Percentiles rank a stretch among this genome's conserved stretches.
These are phyloP conservation scores for Neotoma lepida DNA, from an alignment of 2,113 vertebrate genomes.

Conservation along the genomic window DNA sequence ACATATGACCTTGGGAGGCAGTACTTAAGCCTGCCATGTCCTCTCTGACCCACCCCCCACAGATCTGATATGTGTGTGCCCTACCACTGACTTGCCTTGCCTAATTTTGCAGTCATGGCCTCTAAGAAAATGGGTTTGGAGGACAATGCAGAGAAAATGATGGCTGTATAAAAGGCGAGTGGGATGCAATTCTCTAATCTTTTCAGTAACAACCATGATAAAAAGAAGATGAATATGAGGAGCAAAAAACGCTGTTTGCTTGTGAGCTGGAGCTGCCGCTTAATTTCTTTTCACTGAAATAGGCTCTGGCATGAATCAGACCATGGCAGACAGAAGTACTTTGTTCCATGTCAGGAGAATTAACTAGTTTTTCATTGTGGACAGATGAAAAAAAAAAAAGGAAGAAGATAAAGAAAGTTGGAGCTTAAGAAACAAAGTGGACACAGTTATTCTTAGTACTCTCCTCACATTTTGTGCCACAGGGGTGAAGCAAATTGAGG, in stretches of 20 bases:
- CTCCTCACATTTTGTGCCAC: conserved; percentile 43
- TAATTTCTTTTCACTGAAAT: conserved; percentile 65
- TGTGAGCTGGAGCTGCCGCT: background rate
- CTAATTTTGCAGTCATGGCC: background rate
- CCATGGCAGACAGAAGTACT: conserved; percentile 63
- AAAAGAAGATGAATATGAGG: conserved; percentile 58
- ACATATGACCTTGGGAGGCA: background rate
- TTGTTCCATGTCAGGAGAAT: conserved; percentile 69
- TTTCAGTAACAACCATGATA: conserved; percentile 49
- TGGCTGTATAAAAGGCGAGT: background rate
- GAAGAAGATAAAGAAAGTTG: background rate
- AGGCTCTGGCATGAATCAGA: conserved; percentile 67
- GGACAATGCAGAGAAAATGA: conserved; percentile 17
- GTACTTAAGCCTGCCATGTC: background rate
- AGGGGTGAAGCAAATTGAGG: conserved; percentile 41
- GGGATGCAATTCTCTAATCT: conserved; percentile 25
- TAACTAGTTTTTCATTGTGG: conserved; percentile 72
- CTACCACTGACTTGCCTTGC: background rate
- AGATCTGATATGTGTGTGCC: background rate
- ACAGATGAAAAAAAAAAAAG: background rate
- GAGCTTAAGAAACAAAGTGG: conserved; percentile 58
- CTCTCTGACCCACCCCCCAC: no score
- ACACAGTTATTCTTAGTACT: conserved; percentile 52
- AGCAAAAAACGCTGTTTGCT: background rate
- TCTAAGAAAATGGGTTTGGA: background rate